Evolutionary conservation across 2,888 invertebrate species (phyloP), one percentile per base, ranked within the genome.

Genomic region (Linyphia triangularis): DNA sequence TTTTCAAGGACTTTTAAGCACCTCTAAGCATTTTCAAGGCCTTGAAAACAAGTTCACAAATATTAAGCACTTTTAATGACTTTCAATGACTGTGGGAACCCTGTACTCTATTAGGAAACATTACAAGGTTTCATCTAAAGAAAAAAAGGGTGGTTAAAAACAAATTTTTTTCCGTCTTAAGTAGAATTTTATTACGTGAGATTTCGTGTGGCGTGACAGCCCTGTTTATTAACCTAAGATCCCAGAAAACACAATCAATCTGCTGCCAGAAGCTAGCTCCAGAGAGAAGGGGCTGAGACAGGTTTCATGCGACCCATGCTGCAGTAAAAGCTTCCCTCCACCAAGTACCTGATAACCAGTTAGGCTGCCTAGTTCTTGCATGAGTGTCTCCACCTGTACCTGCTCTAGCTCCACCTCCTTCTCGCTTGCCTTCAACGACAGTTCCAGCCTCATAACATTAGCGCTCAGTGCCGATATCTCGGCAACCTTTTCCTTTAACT

Each of bases 271-370:
- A 33, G 28, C 30, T 13, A 67, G 61, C 61, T 30, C 67, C 4
- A 33, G n/a, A 63, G 10, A 26, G 63, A 63, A 24, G 16, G 13
- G 13, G 67, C 24, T 24, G 63, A 26, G 13, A 75, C 59, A 37
- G 26, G 30, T 26, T 9, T 10, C 85, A 86, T 86, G 86, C 86
- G 72, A 16, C 51, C 24, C 86, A 88, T 88, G 86, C 86, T 28
- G 33, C n/a, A n/a, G n/a, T 33, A 33, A 13, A n/a, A 72, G 70
- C 30, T n/a, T 63, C 77, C 77, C 77, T 70, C 77, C 82, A 84
- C 79, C 78, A 40, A n/a, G 40, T 89, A 89, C 89, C 89, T 89
- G 89, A 84, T 89, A 89, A 59, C 72, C 57, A 84, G 72, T 73
- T 70, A 89, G 51, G 61, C 89, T 89, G 51, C 84, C 89, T 13